Evolutionary conservation across 2,113 vertebrate genomes (phyloP).

Genomic region (Formicarius rufipectus): DNA sequence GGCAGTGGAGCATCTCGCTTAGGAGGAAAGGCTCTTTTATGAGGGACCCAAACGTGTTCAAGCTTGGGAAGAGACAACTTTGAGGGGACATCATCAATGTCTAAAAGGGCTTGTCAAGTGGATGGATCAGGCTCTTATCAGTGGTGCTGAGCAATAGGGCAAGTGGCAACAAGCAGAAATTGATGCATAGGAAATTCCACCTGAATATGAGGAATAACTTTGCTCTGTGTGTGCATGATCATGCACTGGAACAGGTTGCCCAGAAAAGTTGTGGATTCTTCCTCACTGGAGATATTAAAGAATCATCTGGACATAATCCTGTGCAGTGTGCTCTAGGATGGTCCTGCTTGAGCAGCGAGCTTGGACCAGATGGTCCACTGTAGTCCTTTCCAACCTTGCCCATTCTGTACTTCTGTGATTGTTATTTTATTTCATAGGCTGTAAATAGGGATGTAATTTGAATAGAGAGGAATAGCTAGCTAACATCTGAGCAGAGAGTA

Average conservation of each 20-base stretch:
- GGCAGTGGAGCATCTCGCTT: fast-evolving
- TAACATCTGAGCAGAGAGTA: neutral
- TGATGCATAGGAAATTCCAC: neutral
- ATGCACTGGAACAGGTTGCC: neutral
- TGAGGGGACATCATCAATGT: neutral
- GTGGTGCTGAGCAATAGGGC: fast-evolving
- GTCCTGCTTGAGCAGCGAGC: neutral
- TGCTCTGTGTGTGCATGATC: neutral
- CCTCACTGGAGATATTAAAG: neutral
- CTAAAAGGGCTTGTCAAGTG: neutral
- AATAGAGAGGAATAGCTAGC: neutral
- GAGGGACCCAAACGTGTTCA: neutral
- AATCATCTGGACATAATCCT: neutral
- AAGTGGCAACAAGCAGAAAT: fast-evolving
- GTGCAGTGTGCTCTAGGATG: fast-evolving
- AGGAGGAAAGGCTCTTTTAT: neutral
- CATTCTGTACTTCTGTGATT: neutral
- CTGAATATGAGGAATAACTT: neutral
- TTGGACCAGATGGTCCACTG: neutral
- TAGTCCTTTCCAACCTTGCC: neutral
- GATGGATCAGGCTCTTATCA: neutral
- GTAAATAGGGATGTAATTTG: neutral
- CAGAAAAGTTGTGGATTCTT: neutral
- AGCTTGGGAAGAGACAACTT: neutral
- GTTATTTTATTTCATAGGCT: neutral